Percentiles rank a stretch among this genome's conserved stretches.
Conservation (phyloP, 2,888 invertebrate species). For the Troglohyphantes excavatus region DNA sequence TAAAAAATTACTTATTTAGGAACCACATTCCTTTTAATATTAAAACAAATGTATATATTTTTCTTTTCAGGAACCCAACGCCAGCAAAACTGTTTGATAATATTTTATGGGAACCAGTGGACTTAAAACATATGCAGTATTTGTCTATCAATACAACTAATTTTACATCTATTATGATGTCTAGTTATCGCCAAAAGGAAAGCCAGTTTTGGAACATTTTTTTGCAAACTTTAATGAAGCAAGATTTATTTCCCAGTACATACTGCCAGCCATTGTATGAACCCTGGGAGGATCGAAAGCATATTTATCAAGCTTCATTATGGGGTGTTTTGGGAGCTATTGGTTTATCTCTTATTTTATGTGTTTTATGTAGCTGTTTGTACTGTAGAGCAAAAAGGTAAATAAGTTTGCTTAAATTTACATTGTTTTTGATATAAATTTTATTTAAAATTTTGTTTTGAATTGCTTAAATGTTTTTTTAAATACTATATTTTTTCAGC, state of each 20-base stretch:
- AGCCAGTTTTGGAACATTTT: slow-evolving; percentile 95
- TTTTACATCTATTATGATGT: slow-evolving; percentile 88
- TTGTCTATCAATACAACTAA: slow-evolving; percentile 94
- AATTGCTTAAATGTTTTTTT: no score
- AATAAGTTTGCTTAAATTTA: no score
- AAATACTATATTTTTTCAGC: no score
- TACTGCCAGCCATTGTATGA: slow-evolving; percentile 90
- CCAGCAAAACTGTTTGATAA: slow-evolving; percentile 53
- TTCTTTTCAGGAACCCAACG: slow-evolving; percentile 63
- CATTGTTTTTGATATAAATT: no score
- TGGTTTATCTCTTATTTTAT: slow-evolving; percentile 89
- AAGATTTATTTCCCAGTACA: slow-evolving; percentile 87
- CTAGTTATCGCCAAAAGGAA: slow-evolving; percentile 91
- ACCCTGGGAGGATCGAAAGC: slow-evolving; percentile 69
- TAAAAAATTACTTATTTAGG: no score
- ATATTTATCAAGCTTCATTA: slow-evolving; percentile 93
- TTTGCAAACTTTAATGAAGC: slow-evolving; percentile 92
- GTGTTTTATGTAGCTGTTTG: slow-evolving; percentile 93
- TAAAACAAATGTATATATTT: no score
- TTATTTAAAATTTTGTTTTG: no score
- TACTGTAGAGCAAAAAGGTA: slow-evolving; percentile 93
- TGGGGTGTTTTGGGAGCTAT: slow-evolving; percentile 93
- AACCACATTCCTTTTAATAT: no score
- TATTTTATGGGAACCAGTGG: slow-evolving; percentile 61
- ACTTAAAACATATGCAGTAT: slow-evolving; percentile 85